phyloP scores from a whole-genome alignment of 1,140 invertebrate species.

The Propsilocerus akamusi region DNA sequence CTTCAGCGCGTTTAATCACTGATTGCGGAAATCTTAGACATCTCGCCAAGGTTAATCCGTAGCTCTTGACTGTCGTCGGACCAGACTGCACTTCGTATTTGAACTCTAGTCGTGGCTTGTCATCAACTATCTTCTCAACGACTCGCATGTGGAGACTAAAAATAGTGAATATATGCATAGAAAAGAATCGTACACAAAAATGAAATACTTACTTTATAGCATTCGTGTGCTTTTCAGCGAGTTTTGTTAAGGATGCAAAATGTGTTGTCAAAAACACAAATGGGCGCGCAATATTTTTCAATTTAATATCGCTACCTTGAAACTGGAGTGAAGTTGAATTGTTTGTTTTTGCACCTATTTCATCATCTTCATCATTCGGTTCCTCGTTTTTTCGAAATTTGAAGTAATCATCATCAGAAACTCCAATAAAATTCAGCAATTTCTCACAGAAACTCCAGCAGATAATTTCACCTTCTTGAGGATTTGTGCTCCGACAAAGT shows the following conservation, averaged over 20 bases:
- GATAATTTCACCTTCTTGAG: slow-evolving; percentile 66
- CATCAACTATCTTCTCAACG: neutral
- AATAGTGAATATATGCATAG: neutral
- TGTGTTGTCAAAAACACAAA: slow-evolving; percentile 75
- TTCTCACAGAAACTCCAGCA: slow-evolving; percentile 67
- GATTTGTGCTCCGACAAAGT: slow-evolving; percentile 58
- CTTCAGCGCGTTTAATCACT: neutral
- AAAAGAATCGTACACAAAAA: neutral
- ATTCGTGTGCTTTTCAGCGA: slow-evolving; percentile 55
- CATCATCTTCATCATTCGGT: neutral
- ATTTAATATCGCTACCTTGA: neutral
- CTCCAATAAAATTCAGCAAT: slow-evolving; percentile 27
- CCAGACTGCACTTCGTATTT: neutral
- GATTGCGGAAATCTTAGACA: neutral
- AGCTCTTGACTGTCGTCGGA: neutral
- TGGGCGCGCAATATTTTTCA: slow-evolving; percentile 28
- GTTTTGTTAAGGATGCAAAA: slow-evolving; percentile 49
- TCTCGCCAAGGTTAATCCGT: neutral
- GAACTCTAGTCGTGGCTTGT: neutral
- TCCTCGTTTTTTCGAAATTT: too few relatives aligned
- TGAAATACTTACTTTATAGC: slow-evolving; percentile 50
- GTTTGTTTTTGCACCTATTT: neutral
- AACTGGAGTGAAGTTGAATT: neutral
- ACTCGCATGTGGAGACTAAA: neutral
- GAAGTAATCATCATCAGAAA: neutral